Percentiles rank a stretch among this genome's conserved stretches.
These are phyloP conservation scores for Halcyon malimbica DNA, from an alignment of 2,113 vertebrate species.

Conservation along the genomic window DNA sequence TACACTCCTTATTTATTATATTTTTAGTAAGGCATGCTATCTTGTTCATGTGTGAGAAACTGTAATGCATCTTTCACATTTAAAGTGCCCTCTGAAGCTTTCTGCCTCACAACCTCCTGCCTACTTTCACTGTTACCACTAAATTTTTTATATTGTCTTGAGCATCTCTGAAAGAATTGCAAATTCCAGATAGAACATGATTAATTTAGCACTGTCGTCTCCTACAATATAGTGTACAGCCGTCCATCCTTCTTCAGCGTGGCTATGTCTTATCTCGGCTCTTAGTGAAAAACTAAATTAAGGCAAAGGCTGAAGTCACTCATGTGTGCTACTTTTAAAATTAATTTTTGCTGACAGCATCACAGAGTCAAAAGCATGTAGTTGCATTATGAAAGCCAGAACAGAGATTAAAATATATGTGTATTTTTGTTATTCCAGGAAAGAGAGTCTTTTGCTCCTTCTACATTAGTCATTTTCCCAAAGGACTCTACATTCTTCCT, in stretches of 20 bases:
- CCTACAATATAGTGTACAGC: conserved; percentile 64
- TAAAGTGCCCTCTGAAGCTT: conserved; percentile 82
- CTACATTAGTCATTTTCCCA: conserved; percentile 60
- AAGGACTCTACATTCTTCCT: conserved; percentile 46
- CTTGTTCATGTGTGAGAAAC: conserved; percentile 73
- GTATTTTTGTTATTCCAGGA: conserved; percentile 66
- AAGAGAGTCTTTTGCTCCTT: conserved; percentile 62
- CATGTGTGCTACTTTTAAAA: conserved; percentile 71
- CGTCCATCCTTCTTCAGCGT: conserved; percentile 68
- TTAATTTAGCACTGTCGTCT: conserved; percentile 89
- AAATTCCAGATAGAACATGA: conserved; percentile 94
- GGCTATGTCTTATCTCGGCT: conserved; percentile 53
- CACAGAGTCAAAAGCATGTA: conserved; percentile 61
- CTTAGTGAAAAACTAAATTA: conserved; percentile 76
- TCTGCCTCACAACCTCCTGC: conserved; percentile 81
- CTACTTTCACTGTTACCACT: conserved; percentile 80
- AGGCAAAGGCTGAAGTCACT: conserved; percentile 64
- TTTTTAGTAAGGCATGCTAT: conserved; percentile 69
- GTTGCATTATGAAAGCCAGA: conserved; percentile 65
- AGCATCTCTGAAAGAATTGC: conserved; percentile 94
- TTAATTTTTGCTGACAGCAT: conserved; percentile 76
- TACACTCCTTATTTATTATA: conserved; percentile 62
- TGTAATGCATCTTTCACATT: conserved; percentile 81
- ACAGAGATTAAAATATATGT: conserved; percentile 68
- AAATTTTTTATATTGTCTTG: conserved; percentile 95